A percentile compares a stretch with the other conserved stretches of the same genome.
Evolutionary conservation across 1,140 invertebrate species (phyloP).

Genomic region (Saccostrea echinata): DNA sequence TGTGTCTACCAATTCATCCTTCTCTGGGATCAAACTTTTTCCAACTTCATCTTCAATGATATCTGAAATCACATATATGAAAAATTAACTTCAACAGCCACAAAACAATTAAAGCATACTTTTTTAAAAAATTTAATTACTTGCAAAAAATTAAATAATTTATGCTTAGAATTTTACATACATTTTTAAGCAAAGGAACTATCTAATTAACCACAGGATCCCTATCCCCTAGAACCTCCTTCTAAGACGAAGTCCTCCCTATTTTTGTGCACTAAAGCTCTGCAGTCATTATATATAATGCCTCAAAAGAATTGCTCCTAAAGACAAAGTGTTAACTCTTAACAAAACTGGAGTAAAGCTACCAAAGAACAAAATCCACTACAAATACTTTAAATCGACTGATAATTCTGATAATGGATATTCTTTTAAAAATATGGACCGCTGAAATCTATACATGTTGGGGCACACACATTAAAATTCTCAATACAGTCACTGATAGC

Average conservation of each 20-base stretch:
- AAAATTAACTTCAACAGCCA: too few relatives aligned
- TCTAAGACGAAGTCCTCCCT: not conserved
- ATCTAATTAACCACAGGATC: not conserved
- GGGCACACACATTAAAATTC: slow-evolving; percentile 8
- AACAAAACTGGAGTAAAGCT: not conserved
- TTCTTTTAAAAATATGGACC: slow-evolving; percentile 1
- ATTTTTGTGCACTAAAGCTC: not conserved
- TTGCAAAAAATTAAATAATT: too few relatives aligned
- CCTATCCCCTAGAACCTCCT: not conserved
- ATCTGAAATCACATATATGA: not conserved
- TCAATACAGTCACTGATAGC: not conserved
- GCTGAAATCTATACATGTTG: slow-evolving; percentile 17
- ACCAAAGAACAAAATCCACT: slow-evolving; percentile 7
- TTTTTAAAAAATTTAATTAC: too few relatives aligned
- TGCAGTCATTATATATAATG: not conserved
- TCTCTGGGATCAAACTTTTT: not conserved
- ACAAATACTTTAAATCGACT: slow-evolving; percentile 16
- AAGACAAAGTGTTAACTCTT: not conserved
- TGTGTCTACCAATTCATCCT: not conserved
- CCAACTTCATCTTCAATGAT: not conserved
- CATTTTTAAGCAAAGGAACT: not conserved
- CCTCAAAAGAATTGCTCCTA: not conserved
- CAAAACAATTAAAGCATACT: too few relatives aligned
- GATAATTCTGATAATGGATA: slow-evolving; percentile 21
- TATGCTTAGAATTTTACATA: too few relatives aligned